Evolutionary conservation across 1,140 invertebrate species (phyloP), one percentile per base, ranked within the genome.

Genomic region (Musca domestica): DNA sequence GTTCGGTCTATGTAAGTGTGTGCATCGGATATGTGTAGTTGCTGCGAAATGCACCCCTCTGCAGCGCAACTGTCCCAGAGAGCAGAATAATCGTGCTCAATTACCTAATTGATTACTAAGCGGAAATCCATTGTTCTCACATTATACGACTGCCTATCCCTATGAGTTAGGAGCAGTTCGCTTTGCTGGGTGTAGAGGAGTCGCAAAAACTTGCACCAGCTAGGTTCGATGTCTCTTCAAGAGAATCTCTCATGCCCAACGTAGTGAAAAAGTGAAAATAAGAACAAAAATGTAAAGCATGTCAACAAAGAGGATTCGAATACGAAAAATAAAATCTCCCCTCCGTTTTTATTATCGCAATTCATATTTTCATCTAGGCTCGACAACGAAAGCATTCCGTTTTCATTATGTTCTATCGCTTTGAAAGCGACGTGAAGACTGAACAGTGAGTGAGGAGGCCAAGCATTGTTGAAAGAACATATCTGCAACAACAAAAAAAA

Each of bases 161-260:
- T 10, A 41, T 10, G 12, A 41, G 34, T 41, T 41, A 12, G 6
- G 34, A 41, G 27, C 34, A 5, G 10, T 41, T 41, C 34, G 34
- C 4, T 41, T 41, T 41, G 34, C 34, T 41, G 34, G 34, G 10
- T 41, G 34, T 41, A 41, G 34, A 12, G 34, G 10, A 5, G 6
- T 12, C 5, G 10, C 4, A 12, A 41, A 41, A 10, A 10, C 34
- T 41, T 41, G 4, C 4, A 41, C 34, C n/a, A 54, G 51, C 54
- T 27, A 49, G 47, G 65, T 66, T 66, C 65, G 65, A 66, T 49
- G 65, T 54, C 65, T 66, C 34, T 54, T 66, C 23, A 66, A 66
- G 65, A 66, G 41, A 22, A 47, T 49, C 9, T 54, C 51, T 20
- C 48, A 27, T 49, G 65, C 27, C 15, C 20, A 54, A 49, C 48